These are phyloP conservation scores for Clanis bilineata DNA, from an alignment of 2,888 invertebrate genomes.

Conservation along the genomic window DNA sequence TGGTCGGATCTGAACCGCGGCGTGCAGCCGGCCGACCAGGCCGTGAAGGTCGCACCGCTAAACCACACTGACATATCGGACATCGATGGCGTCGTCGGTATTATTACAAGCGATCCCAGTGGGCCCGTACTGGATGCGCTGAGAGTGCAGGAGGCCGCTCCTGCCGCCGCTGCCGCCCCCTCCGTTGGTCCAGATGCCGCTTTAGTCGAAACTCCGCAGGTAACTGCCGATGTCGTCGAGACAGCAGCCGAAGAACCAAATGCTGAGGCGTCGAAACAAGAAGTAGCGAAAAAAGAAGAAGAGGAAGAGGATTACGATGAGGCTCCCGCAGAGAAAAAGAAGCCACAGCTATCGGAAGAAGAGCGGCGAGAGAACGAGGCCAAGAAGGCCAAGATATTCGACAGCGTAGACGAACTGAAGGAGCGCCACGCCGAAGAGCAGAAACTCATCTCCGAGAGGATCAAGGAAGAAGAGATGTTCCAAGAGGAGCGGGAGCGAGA, in stretches of 20 bases:
- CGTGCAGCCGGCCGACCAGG: conserved; percentile 25
- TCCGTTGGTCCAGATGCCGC: neutral
- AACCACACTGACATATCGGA: conserved; percentile 54
- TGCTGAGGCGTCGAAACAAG: conserved; percentile 20
- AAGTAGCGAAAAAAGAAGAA: conserved; percentile 26
- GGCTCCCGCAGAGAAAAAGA: conserved; percentile 39
- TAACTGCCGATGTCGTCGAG: conserved; percentile 11
- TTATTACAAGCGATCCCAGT: conserved; percentile 47
- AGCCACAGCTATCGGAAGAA: conserved; percentile 38
- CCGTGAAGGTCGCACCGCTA: conserved; percentile 14
- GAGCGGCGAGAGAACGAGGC: conserved; percentile 60
- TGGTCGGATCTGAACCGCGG: conserved; percentile 62
- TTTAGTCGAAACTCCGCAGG: neutral
- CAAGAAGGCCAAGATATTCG: conserved; percentile 61
- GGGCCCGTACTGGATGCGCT: conserved; percentile 37
- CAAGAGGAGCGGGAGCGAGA: conserved; percentile 59
- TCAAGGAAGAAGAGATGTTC: conserved; percentile 65
- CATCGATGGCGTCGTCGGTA: conserved; percentile 65
- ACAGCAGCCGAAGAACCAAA: conserved; percentile 23
- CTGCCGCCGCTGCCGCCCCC: neutral
- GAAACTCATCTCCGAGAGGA: conserved; percentile 57
- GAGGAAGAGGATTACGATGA: conserved; percentile 54
- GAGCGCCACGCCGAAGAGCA: conserved; percentile 66
- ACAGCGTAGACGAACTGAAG: conserved; percentile 67
- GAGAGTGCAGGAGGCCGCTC: neutral